Evolutionary conservation across 2,113 vertebrate species (phyloP).

Genomic region (Bambusicola thoracicus): DNA sequence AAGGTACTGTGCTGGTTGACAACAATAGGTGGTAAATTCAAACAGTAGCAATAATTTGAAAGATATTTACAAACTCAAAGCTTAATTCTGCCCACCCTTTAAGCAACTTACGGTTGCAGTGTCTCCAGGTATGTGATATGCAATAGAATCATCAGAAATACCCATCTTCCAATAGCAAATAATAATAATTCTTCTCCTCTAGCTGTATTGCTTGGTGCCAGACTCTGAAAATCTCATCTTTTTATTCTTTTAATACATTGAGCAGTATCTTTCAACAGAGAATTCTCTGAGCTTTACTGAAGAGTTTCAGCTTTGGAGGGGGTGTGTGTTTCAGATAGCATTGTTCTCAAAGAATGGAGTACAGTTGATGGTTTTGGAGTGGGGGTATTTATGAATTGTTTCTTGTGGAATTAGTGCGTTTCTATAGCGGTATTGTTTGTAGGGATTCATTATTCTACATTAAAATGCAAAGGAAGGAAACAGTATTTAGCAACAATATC

Average conservation of each 20-base stretch:
- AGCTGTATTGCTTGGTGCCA: not conserved
- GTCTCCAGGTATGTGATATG: not conserved
- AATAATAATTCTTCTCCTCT: not conserved
- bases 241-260: not conserved
- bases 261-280: not conserved
- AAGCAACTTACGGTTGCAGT: not conserved
- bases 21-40: not conserved
- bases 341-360: conserved; percentile 68
- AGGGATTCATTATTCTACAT: conserved; percentile 49
- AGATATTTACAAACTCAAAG: not conserved
- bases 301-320: not conserved
- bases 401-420: conserved; percentile 55
- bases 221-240: not conserved
- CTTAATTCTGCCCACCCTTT: not conserved
- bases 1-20: conserved; percentile 69
- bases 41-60: not conserved
- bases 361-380: not conserved
- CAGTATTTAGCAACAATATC: conserved; percentile 25
- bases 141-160: not conserved
- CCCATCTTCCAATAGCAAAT: not conserved
- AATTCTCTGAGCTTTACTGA: not conserved
- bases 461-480: conserved; percentile 64
- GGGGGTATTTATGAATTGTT: conserved; percentile 29
- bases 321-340: conserved; percentile 18
- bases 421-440: conserved; percentile 67